Evolutionary conservation across 2,797 vertebrate genomes (phyloP).

Genomic region (Eleutherodactylus coqui): DNA sequence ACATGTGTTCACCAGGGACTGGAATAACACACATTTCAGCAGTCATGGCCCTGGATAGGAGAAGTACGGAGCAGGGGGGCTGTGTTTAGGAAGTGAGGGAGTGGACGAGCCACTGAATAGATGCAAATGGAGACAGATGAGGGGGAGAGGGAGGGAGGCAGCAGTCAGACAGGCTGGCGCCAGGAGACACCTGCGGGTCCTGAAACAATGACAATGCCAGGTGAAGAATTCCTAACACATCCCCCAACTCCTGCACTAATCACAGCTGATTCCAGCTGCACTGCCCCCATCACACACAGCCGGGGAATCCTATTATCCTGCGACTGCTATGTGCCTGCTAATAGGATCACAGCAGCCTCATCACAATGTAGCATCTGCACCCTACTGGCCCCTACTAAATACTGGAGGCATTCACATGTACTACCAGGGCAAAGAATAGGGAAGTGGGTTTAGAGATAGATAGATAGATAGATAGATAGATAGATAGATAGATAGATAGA

Average conservation of each 20-base stretch:
- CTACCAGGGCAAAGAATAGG: too few relatives aligned
- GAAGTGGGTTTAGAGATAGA: too few relatives aligned
- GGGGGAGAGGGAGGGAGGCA: slow-evolving; percentile 51
- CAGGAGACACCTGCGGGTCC: slow-evolving; percentile 63
- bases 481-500: neutral
- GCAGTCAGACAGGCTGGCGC: slow-evolving; percentile 63
- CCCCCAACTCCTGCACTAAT: slow-evolving; percentile 51
- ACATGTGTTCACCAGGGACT: slow-evolving; percentile 33
- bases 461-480: slow-evolving; percentile 14
- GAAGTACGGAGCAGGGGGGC: slow-evolving; percentile 25
- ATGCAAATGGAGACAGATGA: slow-evolving; percentile 65
- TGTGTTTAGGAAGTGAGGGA: slow-evolving; percentile 60
- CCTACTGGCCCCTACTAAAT: neutral
- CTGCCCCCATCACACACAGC: slow-evolving; percentile 36
- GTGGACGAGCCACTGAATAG: slow-evolving; percentile 56
- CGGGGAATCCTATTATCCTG: slow-evolving; percentile 59
- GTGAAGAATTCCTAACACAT: slow-evolving; percentile 63
- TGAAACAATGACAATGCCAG: slow-evolving; percentile 64
- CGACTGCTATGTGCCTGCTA: slow-evolving; percentile 37
- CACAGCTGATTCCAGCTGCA: slow-evolving; percentile 64
- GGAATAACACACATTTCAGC: neutral
- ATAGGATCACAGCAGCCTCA: slow-evolving; percentile 47
- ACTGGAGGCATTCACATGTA: too few relatives aligned
- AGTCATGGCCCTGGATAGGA: slow-evolving; percentile 39
- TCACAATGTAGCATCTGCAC: neutral